These are phyloP conservation scores for Gandaritis pyraliata DNA, from an alignment of 2,888 invertebrate species.

Conservation along the genomic window DNA sequence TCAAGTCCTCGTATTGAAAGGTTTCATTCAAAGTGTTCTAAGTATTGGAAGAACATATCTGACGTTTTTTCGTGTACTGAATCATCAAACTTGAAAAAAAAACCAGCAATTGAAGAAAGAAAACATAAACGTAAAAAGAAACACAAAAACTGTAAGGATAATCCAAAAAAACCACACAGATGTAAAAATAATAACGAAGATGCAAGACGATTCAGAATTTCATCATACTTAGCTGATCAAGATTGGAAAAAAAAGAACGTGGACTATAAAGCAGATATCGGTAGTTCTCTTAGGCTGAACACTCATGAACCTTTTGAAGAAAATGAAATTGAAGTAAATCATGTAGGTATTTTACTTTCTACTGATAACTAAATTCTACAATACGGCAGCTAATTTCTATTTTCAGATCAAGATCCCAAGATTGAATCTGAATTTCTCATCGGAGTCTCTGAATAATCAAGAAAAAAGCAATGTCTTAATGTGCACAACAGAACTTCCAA, in stretches of 20 bases:
- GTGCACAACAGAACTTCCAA: neutral
- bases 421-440: conserved; percentile 29
- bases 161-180: conserved; percentile 2
- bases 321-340: conserved; percentile 27
- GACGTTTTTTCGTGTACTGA: conserved; percentile 36
- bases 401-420: conserved; percentile 39
- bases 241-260: conserved; percentile 40
- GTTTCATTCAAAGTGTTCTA: conserved; percentile 27
- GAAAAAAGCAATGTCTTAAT: conserved; percentile 7
- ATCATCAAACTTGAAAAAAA: conserved; percentile 26
- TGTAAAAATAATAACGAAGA: conserved; percentile 14
- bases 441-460: conserved; percentile 14
- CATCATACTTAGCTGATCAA: conserved; percentile 34
- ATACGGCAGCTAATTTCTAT: no score
- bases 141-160: conserved; percentile 20
- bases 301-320: conserved; percentile 4
- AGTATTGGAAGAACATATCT: conserved; percentile 47
- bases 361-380: no score
- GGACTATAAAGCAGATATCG: neutral
- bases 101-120: conserved; percentile 38
- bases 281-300: conserved; percentile 1
- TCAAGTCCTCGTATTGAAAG: conserved; percentile 3
- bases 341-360: conserved; percentile 21
- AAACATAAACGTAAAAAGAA: conserved; percentile 54
- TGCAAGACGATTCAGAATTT: conserved; percentile 23